Evolutionary conservation across 1,140 invertebrate genomes (phyloP), one percentile per base, ranked within the genome.

Genomic region (Heliothis virescens): DNA sequence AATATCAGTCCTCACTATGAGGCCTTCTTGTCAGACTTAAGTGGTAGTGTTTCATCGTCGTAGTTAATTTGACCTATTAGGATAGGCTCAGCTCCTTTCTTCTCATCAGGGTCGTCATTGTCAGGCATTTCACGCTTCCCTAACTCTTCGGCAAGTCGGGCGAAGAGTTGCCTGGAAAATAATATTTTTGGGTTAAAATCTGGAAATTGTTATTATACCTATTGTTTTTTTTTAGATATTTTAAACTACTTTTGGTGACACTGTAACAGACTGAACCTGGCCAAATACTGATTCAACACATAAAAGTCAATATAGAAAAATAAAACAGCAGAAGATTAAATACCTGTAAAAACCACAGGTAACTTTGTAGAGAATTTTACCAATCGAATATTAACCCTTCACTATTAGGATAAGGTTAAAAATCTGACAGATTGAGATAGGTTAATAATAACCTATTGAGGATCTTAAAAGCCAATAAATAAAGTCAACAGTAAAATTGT

Each of bases 1-100:
- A 16, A 47, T 26, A 9, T 81, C 9, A 62, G 7, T 34, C 15
- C 18, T 10, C n/a, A 52, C 67, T 90, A 90, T n/a, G 86, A 86
- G 12, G 83, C 81, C 75, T 92, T 92, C 77, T 85, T 90, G 9
- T 86, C 88, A 67, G 85, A 85, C 67, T 88, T 92, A 1, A 94
- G 72, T 3, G 93, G 93, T 34, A 92, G 63, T 3, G 91, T 93
- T 69, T 94, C 93, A 21, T 94, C 93, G 13, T 90, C 86, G 26
- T 88, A 92, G 41, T 93, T 87, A 0, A 92, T 79, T 60, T 78
- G 86, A 0, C 87, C 83, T 5, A 92, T n/a, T 16, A 93, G 81
- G 4, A 93, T 75, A 9, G 93, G 92, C 60, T 92, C 91, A 0
- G 89, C 89, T 3, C 91, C 91, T 48, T 90, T 89, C 16, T 92